Evolutionary conservation across 2,797 vertebrate species (phyloP), one percentile per base, ranked within the genome.

Genomic region (Lophotriccus pileatus): DNA sequence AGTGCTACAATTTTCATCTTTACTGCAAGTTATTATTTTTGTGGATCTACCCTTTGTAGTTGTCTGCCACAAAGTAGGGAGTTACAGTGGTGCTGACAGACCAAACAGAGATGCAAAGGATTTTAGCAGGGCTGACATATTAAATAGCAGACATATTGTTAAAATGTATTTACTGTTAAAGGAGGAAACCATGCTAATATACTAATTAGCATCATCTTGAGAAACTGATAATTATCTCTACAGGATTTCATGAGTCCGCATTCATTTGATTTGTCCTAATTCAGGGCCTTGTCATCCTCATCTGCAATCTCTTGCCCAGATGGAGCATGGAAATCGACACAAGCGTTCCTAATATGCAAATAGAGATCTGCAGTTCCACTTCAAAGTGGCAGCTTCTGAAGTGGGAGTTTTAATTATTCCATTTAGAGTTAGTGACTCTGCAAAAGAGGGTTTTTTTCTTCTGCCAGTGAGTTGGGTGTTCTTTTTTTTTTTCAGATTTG

Each of bases 181-280:
- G 85, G 74, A 94, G 77, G 80, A 88, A 95, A 80, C 34, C 74
- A 60, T 76, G 59, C 49, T 94, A 93, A 94, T 90, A 73, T 32
- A 64, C 77, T 94, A 94, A 94, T 94, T 93, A 88, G 63, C 80
- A 85, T 91, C 73, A 91, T 92, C 72, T 78, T 84, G 73, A 82
- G 74, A 92, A 63, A 88, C 89, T 94, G 77, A 28, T 95, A 82
- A 94, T 97, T 96, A 97, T 94, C 94, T 96, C 74, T 79, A 12
- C 56, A 86, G 85, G 93, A 94, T 95, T 96, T 94, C 49, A 79
- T 87, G 93, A 95, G 84, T 90, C 85, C 0, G 4, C 91, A 94
- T 89, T 55, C 84, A 73, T 84, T 95, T 88, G 76, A 90, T 96
- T 96, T 89, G 62, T 84, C 87, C 91, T 93, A 94, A 94, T 97